These are phyloP conservation scores for Bemisia tabaci DNA, from an alignment of 1,140 invertebrate species.

Conservation along the genomic window DNA sequence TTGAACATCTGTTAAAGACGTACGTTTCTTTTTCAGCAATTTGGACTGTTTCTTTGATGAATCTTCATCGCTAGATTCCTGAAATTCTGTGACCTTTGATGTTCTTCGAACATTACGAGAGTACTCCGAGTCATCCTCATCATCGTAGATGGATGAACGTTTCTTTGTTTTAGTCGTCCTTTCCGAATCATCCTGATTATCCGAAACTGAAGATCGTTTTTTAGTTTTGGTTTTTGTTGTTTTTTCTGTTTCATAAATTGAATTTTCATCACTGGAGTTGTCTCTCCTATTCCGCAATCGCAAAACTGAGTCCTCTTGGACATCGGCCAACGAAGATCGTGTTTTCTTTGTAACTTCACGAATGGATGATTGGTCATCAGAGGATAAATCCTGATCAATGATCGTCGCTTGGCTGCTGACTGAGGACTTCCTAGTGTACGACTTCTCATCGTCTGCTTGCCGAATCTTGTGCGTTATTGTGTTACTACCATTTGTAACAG, in stretches of 20 bases:
- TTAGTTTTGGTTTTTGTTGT: background rate
- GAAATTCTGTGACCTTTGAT: background rate
- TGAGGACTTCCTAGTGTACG: background rate
- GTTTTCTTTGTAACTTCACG: background rate
- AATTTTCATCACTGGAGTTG: too few relatives aligned
- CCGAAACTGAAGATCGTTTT: background rate
- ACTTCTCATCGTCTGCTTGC: background rate
- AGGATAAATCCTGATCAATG: background rate
- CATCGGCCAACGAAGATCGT: background rate
- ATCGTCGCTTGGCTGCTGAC: background rate
- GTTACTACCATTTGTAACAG: background rate
- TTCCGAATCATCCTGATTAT: background rate
- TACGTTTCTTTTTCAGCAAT: background rate
- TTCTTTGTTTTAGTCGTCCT: background rate
- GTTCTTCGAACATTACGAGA: background rate
- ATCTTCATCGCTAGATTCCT: background rate
- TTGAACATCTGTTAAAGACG: background rate
- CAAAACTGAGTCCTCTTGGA: background rate
- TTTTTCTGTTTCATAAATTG: too few relatives aligned
- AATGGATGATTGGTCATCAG: background rate
- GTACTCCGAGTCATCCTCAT: background rate
- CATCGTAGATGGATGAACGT: background rate
- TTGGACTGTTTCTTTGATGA: background rate
- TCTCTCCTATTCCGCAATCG: too few relatives aligned
- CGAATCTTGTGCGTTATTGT: background rate